Evolutionary conservation across 1,140 invertebrate genomes (phyloP).

Genomic region (Argopecten irradians): DNA sequence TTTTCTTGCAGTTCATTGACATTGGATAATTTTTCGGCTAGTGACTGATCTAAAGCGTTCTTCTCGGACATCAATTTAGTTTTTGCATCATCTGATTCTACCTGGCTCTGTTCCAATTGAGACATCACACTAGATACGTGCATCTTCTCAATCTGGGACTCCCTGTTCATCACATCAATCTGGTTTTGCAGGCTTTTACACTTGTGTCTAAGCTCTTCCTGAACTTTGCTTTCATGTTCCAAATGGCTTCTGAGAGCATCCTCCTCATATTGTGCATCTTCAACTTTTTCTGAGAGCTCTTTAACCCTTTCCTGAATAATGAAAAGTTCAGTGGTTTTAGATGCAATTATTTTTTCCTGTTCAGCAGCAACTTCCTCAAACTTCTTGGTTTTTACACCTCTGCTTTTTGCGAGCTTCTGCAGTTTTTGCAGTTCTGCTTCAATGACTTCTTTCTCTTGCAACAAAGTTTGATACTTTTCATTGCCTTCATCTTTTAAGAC

Average conservation of each 20-base stretch:
- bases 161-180: slow-evolving; percentile 27
- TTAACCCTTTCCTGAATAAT: slow-evolving; percentile 48
- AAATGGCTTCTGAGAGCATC: slow-evolving; percentile 44
- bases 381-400: slow-evolving; percentile 47
- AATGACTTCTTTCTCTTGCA: slow-evolving; percentile 35
- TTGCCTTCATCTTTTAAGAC: background rate
- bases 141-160: slow-evolving; percentile 22
- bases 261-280: slow-evolving; percentile 58
- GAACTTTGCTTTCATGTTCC: slow-evolving; percentile 49
- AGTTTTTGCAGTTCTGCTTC: slow-evolving; percentile 40
- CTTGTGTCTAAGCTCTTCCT: slow-evolving; percentile 38
- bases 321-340: slow-evolving; percentile 46
- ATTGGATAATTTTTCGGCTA: slow-evolving; percentile 30
- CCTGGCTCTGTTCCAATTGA: slow-evolving; percentile 12
- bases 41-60: slow-evolving; percentile 32
- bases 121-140: background rate
- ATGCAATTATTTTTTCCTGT: slow-evolving; percentile 43
- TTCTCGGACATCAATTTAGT: slow-evolving; percentile 45
- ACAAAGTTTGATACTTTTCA: background rate
- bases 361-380: slow-evolving; percentile 49
- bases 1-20: slow-evolving; percentile 33
- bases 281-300: slow-evolving; percentile 54
- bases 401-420: slow-evolving; percentile 45
- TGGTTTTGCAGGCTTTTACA: slow-evolving; percentile 34
- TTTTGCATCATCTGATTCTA: slow-evolving; percentile 29